Evolutionary conservation across 2,888 invertebrate species (phyloP).

Genomic region (Hoplodrina blanda): DNA sequence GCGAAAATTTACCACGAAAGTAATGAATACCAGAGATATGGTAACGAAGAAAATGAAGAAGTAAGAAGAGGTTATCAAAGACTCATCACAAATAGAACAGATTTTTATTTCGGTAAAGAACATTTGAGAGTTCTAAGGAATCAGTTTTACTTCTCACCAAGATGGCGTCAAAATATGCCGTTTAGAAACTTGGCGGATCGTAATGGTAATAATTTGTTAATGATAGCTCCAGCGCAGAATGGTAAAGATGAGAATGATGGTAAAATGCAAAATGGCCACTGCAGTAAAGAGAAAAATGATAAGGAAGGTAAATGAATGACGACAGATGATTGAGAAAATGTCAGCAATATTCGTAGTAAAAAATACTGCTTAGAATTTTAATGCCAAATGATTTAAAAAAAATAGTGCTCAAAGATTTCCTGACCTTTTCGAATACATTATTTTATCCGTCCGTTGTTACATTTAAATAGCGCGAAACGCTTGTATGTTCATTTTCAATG

Average conservation of each 20-base stretch:
- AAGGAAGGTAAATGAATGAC: conserved; percentile 63
- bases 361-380: background rate
- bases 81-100: conserved; percentile 69
- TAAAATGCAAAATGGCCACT: conserved; percentile 60
- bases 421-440: background rate
- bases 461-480: background rate
- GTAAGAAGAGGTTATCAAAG: conserved; percentile 71
- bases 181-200: conserved; percentile 88
- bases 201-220: conserved; percentile 92
- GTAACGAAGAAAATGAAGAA: conserved; percentile 86
- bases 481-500: background rate
- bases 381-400: background rate
- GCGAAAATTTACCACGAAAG: conserved; percentile 73
- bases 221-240: conserved; percentile 91
- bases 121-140: conserved; percentile 81
- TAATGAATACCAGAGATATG: conserved; percentile 74
- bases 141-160: conserved; percentile 82
- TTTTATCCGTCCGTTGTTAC: conserved; percentile 37
- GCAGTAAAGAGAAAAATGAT: conserved; percentile 63
- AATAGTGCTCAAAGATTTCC: background rate
- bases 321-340: background rate
- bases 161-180: conserved; percentile 87
- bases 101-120: conserved; percentile 81
- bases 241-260: conserved; percentile 75
- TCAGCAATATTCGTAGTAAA: background rate